phyloP scores from a whole-genome alignment of 2,797 vertebrate species.

The Parambassis ranga region DNA sequence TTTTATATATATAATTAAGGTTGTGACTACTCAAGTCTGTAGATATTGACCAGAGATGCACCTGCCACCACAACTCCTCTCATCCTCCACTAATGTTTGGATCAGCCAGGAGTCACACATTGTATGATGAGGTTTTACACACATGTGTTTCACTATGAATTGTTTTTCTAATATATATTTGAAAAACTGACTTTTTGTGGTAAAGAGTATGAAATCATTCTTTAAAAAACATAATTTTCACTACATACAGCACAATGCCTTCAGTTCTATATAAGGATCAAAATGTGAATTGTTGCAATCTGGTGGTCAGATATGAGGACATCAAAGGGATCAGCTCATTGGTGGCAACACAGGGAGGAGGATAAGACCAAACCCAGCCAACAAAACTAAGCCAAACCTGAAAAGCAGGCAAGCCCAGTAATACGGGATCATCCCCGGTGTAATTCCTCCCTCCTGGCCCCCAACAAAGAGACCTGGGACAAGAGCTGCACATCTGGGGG shows the following conservation, averaged over 20 bases:
- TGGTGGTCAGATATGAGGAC: constrained; percentile 68
- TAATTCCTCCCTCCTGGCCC: constrained; percentile 70
- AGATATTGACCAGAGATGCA: too few species aligned
- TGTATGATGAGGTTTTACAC: too few species aligned
- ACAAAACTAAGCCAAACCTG: constrained; percentile 74
- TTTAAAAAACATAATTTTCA: too few species aligned
- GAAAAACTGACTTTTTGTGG: too few species aligned
- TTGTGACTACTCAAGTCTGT: too few species aligned
- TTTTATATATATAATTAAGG: too few species aligned
- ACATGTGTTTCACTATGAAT: too few species aligned
- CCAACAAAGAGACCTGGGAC: constrained; percentile 72
- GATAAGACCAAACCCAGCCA: constrained; percentile 57
- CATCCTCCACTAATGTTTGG: too few species aligned
- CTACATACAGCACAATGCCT: neutral
- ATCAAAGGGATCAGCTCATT: constrained; percentile 66
- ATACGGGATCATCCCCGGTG: constrained; percentile 78
- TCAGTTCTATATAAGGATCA: neutral
- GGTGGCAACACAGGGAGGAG: constrained; percentile 62
- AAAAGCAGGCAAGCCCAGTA: constrained; percentile 71
- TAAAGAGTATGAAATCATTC: too few species aligned
- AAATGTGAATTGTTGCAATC: constrained; percentile 43
- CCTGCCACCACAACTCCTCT: too few species aligned
- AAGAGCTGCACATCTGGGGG: constrained; percentile 67
- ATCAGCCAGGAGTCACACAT: too few species aligned
- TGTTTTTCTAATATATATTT: too few species aligned